Conservation (phyloP, 2,888 invertebrate species). For the Polydesmus complanatus region DNA sequence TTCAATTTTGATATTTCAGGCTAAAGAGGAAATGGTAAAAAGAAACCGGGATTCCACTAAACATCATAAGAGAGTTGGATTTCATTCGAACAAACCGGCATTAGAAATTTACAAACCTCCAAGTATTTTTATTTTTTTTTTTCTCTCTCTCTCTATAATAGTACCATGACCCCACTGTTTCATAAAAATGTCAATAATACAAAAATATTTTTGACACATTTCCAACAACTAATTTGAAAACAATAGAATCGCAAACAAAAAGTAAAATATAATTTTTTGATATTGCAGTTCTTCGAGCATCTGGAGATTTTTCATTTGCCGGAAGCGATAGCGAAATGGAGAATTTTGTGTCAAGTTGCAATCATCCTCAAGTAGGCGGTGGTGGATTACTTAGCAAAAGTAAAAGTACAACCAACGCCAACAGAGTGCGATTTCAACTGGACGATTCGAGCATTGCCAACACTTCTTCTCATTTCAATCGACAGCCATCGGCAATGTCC, state of each 20-base stretch:
- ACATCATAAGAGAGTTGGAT: constrained; percentile 18
- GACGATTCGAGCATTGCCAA: neutral
- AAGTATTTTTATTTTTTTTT: constrained; percentile 38
- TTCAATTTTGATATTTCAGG: neutral
- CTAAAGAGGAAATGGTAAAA: neutral
- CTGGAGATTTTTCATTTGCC: neutral
- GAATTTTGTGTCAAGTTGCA: neutral
- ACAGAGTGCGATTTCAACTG: constrained; percentile 46
- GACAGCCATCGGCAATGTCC: neutral
- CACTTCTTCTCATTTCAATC: neutral
- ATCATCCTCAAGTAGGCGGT: neutral
- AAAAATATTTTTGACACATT: too few species aligned
- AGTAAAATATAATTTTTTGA: too few species aligned
- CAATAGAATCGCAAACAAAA: too few species aligned
- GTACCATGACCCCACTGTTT: too few species aligned
- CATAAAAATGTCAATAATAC: too few species aligned
- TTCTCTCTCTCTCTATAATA: too few species aligned
- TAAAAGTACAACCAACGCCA: constrained; percentile 32
- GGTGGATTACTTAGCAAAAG: constrained; percentile 2
- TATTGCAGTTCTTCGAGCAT: neutral
- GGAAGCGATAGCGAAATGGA: neutral
- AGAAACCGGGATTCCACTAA: constrained; percentile 16
- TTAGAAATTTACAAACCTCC: constrained; percentile 81
- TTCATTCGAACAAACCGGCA: constrained; percentile 52
- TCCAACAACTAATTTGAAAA: too few species aligned